Evolutionary conservation across 2,888 invertebrate genomes (phyloP), one percentile per base, ranked within the genome.

Genomic region (Heliconius aoede): DNA sequence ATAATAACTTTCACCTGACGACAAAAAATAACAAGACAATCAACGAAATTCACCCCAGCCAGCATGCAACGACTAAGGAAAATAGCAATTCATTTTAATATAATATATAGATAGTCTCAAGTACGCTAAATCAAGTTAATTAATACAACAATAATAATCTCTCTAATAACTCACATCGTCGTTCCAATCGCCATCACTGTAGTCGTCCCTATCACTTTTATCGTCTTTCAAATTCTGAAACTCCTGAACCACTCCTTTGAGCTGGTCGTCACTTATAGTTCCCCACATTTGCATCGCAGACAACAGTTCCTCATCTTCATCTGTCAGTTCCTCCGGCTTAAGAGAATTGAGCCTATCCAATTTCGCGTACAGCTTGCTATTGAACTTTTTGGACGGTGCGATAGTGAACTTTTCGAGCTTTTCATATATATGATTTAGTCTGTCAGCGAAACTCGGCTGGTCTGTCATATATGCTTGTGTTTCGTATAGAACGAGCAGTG

Each of bases 251-350:
- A 93, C 84, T 2, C 86, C 87, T 36, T 86, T 86, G 80, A 94
- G 78, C 84, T 93, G 90, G 4, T 91, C 90, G 3, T 88, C 84
- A 76, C 83, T 91, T 79, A 92, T 80, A 73, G 84, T 84, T 15
- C 89, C 91, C 90, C 90, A 91, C 73, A 85, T 73, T 82, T 91
- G 90, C 86, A 94, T 89, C 18, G 90, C 87, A 0, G 89, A 84
- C 76, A 93, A 80, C 71, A 94, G 61, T 46, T 91, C 92, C 67
- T 91, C 91, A 76, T 92, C 93, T 26, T 93, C 92, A 65, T 91
- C 92, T 67, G 84, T 87, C 32, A 89, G 65, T 1, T 85, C 86
- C n/a, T 83, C 84, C 9, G 87, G 90, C 11, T 86, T 88, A 11
- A 93, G 77, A 0, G 92, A 86, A 78, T 93, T 91, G 4, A 93